Conservation (phyloP, 2,888 invertebrate species). For the Drosophila lutescens region DNA sequence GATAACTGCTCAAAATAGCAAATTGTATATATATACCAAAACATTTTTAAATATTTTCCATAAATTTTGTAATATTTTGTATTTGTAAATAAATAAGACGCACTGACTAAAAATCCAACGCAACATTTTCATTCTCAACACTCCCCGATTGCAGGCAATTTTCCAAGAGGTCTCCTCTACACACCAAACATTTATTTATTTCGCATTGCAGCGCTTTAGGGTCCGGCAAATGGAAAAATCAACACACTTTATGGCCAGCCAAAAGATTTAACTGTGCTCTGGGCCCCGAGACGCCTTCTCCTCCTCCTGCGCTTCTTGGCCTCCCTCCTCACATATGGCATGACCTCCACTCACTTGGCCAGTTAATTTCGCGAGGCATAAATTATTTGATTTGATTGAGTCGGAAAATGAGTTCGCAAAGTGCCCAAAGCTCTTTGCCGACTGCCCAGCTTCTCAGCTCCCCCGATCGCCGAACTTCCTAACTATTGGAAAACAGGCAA, state of each 20-base stretch:
- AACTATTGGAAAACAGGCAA: constrained; percentile 19
- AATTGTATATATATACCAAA: constrained; percentile 41
- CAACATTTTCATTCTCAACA: constrained; percentile 26
- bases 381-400: constrained; percentile 83
- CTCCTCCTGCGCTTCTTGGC: constrained; percentile 4
- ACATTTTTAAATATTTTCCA: constrained; percentile 7
- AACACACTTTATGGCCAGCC: constrained; percentile 74
- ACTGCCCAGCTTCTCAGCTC: constrained; percentile 17
- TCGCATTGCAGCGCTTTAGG: constrained; percentile 76
- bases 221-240: constrained; percentile 75
- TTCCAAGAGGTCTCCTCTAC: constrained; percentile 21
- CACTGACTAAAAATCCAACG: constrained; percentile 36
- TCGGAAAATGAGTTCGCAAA: constrained; percentile 82
- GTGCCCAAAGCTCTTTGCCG: constrained; percentile 67
- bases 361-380: constrained; percentile 75
- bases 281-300: constrained; percentile 18
- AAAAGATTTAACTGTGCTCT: constrained; percentile 70
- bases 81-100: constrained; percentile 45
- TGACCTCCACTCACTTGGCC: constrained; percentile 75
- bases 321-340: constrained; percentile 41
- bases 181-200: constrained; percentile 52
- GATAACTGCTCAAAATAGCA: neutral
- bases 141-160: constrained; percentile 32
- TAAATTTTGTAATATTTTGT: neutral
- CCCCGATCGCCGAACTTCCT: constrained; percentile 6